Conservation (phyloP, 2,888 invertebrate species). For the Caenorhabditis wallacei region DNA sequence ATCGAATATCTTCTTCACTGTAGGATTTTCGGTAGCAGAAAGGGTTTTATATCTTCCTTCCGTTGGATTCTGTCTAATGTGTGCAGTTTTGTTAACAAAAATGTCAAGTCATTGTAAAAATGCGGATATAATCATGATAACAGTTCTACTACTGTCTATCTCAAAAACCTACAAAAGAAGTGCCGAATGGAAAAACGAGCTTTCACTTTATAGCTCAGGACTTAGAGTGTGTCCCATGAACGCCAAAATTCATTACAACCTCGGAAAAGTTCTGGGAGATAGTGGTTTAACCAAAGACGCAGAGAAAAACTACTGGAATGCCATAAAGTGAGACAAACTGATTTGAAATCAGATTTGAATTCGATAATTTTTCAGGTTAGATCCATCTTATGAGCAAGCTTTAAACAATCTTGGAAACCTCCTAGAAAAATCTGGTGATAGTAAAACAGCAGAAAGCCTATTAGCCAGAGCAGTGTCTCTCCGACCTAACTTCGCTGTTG, state of each 20-base stretch:
- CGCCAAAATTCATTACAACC: conserved; percentile 93
- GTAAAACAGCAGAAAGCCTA: conserved; percentile 64
- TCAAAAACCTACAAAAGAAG: conserved; percentile 66
- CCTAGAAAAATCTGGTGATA: conserved; percentile 75
- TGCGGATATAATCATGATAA: conserved; percentile 37
- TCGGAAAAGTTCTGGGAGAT: conserved; percentile 92
- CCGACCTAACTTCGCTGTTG: conserved; percentile 92
- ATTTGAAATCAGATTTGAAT: background rate
- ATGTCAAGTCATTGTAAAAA: conserved; percentile 25
- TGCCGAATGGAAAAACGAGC: conserved; percentile 71
- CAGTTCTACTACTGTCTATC: conserved; percentile 32
- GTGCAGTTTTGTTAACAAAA: conserved; percentile 41
- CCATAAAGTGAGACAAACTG: conserved; percentile 64
- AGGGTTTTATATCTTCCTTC: conserved; percentile 91
- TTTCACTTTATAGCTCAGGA: conserved; percentile 89
- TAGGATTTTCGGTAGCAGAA: conserved; percentile 94
- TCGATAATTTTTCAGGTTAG: conserved; percentile 86
- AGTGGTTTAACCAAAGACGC: conserved; percentile 88
- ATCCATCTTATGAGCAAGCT: conserved; percentile 92
- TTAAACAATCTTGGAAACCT: conserved; percentile 95
- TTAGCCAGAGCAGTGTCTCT: conserved; percentile 57
- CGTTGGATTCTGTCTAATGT: conserved; percentile 86
- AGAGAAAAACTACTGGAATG: conserved; percentile 87
- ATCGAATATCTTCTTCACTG: conserved; percentile 90
- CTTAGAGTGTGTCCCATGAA: conserved; percentile 93